Percentiles rank a stretch among this genome's conserved stretches.
Evolutionary conservation across 1,140 invertebrate species (phyloP).

Genomic region (Pemphigus obesinymphae): DNA sequence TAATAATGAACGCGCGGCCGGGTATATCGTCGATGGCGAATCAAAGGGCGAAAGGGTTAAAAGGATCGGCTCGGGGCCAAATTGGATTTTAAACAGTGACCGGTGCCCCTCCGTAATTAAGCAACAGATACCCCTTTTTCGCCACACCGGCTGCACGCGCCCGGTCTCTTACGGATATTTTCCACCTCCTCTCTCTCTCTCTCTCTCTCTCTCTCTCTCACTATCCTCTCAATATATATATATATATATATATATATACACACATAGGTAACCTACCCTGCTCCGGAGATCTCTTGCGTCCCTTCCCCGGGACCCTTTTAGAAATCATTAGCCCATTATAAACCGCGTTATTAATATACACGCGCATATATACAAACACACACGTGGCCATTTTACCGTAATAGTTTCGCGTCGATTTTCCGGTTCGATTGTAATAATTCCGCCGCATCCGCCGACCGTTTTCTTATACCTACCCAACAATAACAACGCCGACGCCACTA

Average conservation of each 20-base stretch:
- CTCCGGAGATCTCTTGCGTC: too few species aligned
- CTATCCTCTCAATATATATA: too few species aligned
- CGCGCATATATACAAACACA: neutral
- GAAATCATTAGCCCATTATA: conserved; percentile 40
- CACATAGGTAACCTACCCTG: too few species aligned
- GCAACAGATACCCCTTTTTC: conserved; percentile 35
- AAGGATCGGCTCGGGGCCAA: conserved; percentile 30
- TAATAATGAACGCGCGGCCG: conserved; percentile 30
- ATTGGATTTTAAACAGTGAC: conserved; percentile 41
- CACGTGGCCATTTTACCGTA: neutral
- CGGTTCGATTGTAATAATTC: conserved; percentile 9
- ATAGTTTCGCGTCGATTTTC: conserved; percentile 24
- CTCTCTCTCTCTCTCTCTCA: too few species aligned
- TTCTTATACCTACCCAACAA: neutral
- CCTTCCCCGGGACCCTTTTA: neutral
- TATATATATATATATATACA: too few species aligned
- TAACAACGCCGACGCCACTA: neutral
- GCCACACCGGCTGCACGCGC: neutral
- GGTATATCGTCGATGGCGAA: conserved; percentile 9
- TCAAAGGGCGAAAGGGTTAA: conserved; percentile 35
- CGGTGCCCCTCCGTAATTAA: conserved; percentile 33
- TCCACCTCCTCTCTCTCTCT: too few species aligned
- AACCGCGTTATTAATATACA: conserved; percentile 27
- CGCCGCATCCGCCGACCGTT: neutral
- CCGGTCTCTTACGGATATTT: neutral